Evolutionary conservation across 1,140 invertebrate genomes (phyloP), one percentile per base, ranked within the genome.

Genomic region (Caenorhabditis remanei): DNA sequence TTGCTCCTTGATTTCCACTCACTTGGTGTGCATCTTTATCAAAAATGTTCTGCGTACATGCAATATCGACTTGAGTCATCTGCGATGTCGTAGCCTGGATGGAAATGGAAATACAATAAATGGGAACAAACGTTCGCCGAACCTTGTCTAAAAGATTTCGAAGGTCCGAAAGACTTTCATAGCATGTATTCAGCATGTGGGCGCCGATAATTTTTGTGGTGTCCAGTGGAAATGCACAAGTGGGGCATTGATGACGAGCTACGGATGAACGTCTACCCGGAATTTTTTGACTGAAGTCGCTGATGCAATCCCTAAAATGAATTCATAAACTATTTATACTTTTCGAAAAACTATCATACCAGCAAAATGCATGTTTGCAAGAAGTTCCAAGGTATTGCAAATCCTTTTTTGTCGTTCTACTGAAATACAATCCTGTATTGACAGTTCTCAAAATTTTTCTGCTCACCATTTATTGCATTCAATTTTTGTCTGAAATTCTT

Each of bases 291-390:
- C 24, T 41, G 46, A 79, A 79, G 8, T 5, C 11, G n/a, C 13
- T 8, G 14, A 79, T 79, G 13, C 71, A 79, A 14, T 79, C 71
- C 71, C 71, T 79, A 46, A 79, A 32, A 32, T 32, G 16, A 14
- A n/a, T 21, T 32, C 1, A 63, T 24, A 21, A 8, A 40, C 0
- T 14, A 0, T 14, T 1, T 11, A 32, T 24, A 63, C 8, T 21
- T 58, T 16, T 21, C 4, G 4, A 63, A 63, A 40, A 32, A 16
- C 6, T 32, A 32, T 32, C 43, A 11, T 79, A 79, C 71, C 71
- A 79, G 46, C 71, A 79, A 50, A 50, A 79, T n/a, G 71, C 71
- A 79, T 79, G 71, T 24, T 79, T 48, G 71, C 71, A 79, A 19
- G 46, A 50, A 2, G 71, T 13, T 50, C 71, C 71, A 24, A 79